Conservation (phyloP, 2,797 vertebrate species). For the Sebastes nivosus region DNA sequence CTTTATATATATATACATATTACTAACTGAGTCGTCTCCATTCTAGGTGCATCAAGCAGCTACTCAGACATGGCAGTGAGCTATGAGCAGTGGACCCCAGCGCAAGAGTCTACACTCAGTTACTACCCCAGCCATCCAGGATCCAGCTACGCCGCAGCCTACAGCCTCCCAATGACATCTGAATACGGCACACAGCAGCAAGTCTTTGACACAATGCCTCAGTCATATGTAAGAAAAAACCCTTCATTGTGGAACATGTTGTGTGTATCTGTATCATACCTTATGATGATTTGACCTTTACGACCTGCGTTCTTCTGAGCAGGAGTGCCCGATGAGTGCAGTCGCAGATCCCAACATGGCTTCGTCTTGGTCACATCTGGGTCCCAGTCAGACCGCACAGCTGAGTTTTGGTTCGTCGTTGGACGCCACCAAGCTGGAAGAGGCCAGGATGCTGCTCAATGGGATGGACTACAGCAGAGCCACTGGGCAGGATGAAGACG, state of each 20-base stretch:
- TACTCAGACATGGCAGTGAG: constrained; percentile 80
- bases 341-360: constrained; percentile 40
- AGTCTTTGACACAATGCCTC: constrained; percentile 57
- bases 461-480: constrained; percentile 83
- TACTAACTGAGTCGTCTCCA: not conserved
- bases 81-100: constrained; percentile 65
- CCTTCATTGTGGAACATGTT: no score
- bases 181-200: constrained; percentile 64
- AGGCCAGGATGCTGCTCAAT: constrained; percentile 82
- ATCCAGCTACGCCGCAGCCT: constrained; percentile 38
- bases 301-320: not conserved
- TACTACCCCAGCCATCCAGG: constrained; percentile 54
- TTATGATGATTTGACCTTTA: not conserved
- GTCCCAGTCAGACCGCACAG: constrained; percentile 34
- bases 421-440: constrained; percentile 80
- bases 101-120: constrained; percentile 40
- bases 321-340: constrained; percentile 57
- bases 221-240: constrained; percentile 73
- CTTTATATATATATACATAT: not conserved
- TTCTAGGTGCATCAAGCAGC: constrained; percentile 73
- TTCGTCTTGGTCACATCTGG: constrained; percentile 60
- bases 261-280: not conserved
- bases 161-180: constrained; percentile 47
- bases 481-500: constrained; percentile 89
- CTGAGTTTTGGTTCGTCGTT: constrained; percentile 51